Evolutionary conservation across 2,113 vertebrate species (phyloP).

Genomic region (Lethenteron reissneri): DNA sequence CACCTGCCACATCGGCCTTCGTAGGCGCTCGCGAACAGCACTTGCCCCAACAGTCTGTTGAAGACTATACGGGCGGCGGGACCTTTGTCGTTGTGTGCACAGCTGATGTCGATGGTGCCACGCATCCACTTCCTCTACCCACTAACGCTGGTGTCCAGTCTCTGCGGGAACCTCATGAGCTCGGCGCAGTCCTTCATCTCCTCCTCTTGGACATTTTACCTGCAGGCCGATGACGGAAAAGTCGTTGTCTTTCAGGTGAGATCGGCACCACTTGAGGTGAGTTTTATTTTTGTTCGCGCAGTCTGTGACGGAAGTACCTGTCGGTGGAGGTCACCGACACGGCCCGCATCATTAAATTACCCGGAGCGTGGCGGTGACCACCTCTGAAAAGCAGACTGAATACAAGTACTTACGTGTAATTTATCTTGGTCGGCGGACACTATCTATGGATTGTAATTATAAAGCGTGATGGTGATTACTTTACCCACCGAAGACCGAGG

Average conservation of each 20-base stretch:
- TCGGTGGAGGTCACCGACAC: neutral
- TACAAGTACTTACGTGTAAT: no score
- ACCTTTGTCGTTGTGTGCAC: conserved; percentile 12
- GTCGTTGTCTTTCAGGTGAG: conserved; percentile 84
- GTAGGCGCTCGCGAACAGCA: no score
- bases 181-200: conserved; percentile 80
- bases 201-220: conserved; percentile 84
- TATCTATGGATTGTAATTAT: no score
- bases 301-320: neutral
- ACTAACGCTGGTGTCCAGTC: conserved; percentile 51
- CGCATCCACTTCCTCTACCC: conserved; percentile 78
- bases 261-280: neutral
- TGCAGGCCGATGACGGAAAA: conserved; percentile 85
- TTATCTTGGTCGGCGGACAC: no score
- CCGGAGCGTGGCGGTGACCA: no score
- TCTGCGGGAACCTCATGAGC: conserved; percentile 82
- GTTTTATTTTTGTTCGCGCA: neutral
- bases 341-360: no score
- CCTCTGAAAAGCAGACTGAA: no score
- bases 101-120: conserved; percentile 78
- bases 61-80: no score
- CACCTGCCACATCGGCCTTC: no score
- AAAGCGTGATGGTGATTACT: no score
- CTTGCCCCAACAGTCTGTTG: no score
- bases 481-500: no score